These are phyloP conservation scores for Caenorhabditis wallacei DNA, from an alignment of 2,888 invertebrate genomes.

Conservation along the genomic window DNA sequence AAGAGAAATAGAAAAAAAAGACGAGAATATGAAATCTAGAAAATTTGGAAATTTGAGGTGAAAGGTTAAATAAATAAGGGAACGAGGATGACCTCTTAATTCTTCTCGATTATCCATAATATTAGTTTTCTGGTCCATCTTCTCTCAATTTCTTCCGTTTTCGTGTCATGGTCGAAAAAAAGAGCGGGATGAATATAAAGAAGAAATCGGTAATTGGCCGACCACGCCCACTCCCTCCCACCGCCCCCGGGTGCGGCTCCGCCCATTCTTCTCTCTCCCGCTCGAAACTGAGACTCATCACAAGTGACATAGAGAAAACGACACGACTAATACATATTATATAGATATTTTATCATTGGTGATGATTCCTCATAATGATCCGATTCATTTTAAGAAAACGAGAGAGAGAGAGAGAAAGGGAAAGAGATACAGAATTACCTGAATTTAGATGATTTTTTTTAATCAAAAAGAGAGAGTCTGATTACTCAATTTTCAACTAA, in stretches of 20 bases:
- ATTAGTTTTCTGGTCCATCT: constrained; percentile 30
- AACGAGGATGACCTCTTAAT: background rate
- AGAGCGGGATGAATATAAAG: constrained; percentile 29
- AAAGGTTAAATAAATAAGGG: background rate
- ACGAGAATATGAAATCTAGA: background rate
- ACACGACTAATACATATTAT: constrained; percentile 45
- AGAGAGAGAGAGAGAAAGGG: background rate
- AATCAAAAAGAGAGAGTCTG: constrained; percentile 1
- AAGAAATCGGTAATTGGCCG: constrained; percentile 49
- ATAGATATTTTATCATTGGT: constrained; percentile 44
- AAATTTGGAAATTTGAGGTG: background rate
- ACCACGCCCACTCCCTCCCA: constrained; percentile 44
- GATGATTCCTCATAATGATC: constrained; percentile 24
- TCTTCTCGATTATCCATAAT: constrained; percentile 22
- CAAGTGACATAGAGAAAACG: constrained; percentile 46
- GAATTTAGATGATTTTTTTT: constrained; percentile 12
- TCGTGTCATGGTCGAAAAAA: constrained; percentile 44
- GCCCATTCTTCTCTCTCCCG: constrained; percentile 42
- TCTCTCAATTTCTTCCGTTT: constrained; percentile 51
- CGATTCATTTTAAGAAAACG: constrained; percentile 6
- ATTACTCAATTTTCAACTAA: constrained; percentile 53
- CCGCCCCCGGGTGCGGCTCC: constrained; percentile 27
- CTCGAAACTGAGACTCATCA: constrained; percentile 64
- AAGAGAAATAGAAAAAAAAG: background rate
- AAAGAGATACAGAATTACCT: background rate